A percentile compares a stretch with the other conserved stretches of the same genome.
These are phyloP conservation scores for Hyperoodon ampullatus DNA, from an alignment of 2,113 vertebrate species.

Conservation along the genomic window DNA sequence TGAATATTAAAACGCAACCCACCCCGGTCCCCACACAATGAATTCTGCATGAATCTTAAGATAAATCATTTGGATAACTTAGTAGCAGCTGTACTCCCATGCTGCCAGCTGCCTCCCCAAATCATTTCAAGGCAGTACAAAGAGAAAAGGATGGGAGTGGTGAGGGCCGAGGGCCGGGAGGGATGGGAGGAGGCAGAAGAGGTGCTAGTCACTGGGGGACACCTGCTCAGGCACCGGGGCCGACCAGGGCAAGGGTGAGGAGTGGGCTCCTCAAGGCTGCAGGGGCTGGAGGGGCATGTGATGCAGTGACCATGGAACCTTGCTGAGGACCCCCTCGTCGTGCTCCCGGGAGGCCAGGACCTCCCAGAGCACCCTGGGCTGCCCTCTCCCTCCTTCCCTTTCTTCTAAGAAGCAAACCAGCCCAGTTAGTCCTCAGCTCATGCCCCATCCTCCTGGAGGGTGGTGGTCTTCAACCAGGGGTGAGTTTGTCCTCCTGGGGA, in stretches of 20 bases:
- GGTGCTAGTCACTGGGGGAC: background rate
- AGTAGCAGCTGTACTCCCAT: constrained; percentile 86
- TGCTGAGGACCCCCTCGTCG: background rate
- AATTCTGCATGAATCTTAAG: constrained; percentile 90
- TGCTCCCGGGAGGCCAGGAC: rapidly evolving
- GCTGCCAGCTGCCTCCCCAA: constrained; percentile 82
- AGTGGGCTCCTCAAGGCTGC: rapidly evolving
- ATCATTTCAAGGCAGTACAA: constrained; percentile 74
- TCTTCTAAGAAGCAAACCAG: background rate
- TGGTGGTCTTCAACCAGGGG: background rate
- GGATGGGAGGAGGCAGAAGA: background rate
- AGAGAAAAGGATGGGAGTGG: background rate
- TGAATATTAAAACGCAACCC: constrained; percentile 92
- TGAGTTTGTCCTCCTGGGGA: rapidly evolving
- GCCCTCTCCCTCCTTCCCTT: rapidly evolving
- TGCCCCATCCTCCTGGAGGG: background rate
- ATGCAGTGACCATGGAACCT: rapidly evolving
- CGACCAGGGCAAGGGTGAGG: background rate
- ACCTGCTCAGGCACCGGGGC: background rate
- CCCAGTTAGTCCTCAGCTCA: background rate
- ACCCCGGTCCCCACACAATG: constrained; percentile 85
- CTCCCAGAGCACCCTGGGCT: rapidly evolving
- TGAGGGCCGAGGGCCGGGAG: rapidly evolving
- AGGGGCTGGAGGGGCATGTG: rapidly evolving
- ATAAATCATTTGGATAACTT: constrained; percentile 89